Percentiles rank a stretch among this genome's conserved stretches.
Conservation (phyloP, 2,888 invertebrate species). For the Desoria tigrina region DNA sequence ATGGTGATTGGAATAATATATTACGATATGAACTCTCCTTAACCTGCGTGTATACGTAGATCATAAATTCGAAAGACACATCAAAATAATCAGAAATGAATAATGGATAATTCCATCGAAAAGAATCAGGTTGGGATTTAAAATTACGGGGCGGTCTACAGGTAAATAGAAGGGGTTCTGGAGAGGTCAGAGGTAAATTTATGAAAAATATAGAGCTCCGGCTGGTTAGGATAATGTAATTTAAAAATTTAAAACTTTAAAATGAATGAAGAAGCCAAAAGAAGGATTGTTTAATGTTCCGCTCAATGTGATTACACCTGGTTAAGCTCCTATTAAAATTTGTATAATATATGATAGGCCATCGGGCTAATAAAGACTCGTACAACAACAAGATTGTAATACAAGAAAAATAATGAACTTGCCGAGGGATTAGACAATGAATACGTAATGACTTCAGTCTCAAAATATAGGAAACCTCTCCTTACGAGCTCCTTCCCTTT, state of each 20-base stretch:
- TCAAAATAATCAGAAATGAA: too few relatives aligned
- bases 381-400: neutral
- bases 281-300: neutral
- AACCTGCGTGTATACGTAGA: too few relatives aligned
- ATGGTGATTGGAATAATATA: too few relatives aligned
- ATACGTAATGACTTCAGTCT: conserved; percentile 14
- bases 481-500: too few relatives aligned
- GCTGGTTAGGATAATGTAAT: neutral
- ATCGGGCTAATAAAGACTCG: conserved; percentile 4
- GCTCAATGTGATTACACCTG: conserved; percentile 5
- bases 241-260: neutral
- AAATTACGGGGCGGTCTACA: too few relatives aligned
- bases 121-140: too few relatives aligned
- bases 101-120: too few relatives aligned
- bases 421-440: conserved; percentile 10
- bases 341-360: conserved; percentile 5
- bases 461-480: too few relatives aligned
- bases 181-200: conserved; percentile 4
- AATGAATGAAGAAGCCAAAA: too few relatives aligned
- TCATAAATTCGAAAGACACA: too few relatives aligned
- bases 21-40: too few relatives aligned
- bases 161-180: too few relatives aligned
- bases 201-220: neutral
- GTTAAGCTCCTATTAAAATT: conserved; percentile 1
- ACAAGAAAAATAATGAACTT: conserved; percentile 5